phyloP scores from a whole-genome alignment of 2,797 vertebrate species.

The Dicrostonyx torquatus region DNA sequence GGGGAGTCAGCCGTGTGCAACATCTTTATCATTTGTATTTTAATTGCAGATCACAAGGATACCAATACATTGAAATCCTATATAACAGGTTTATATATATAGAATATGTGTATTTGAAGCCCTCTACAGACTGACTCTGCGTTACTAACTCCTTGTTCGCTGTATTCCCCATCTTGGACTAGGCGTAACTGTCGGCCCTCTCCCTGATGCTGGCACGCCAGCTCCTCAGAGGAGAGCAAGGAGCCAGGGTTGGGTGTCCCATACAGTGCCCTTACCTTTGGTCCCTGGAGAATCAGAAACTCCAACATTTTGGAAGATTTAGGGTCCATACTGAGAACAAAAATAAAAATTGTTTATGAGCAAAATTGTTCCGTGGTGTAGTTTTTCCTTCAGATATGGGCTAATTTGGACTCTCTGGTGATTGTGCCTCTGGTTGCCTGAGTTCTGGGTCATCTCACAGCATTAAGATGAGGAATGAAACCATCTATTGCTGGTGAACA shows the following conservation, averaged over 20 bases:
- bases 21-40: constrained; percentile 80
- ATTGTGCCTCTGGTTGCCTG: not conserved
- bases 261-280: constrained; percentile 78
- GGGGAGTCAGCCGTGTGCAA: constrained; percentile 76
- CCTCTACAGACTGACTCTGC: constrained; percentile 81
- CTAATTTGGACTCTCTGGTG: not conserved
- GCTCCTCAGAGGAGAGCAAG: constrained; percentile 60
- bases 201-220: constrained; percentile 68
- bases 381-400: not conserved
- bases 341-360: constrained; percentile 85
- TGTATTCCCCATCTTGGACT: constrained; percentile 78
- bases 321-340: constrained; percentile 87
- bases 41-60: constrained; percentile 76
- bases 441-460: not conserved
- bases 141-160: constrained; percentile 83
- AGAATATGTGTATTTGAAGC: constrained; percentile 84
- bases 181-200: constrained; percentile 69
- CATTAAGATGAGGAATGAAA: not conserved
- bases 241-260: constrained; percentile 70
- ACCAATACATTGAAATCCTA: constrained; percentile 71
- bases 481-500: not conserved
- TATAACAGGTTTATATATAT: constrained; percentile 81
- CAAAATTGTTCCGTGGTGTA: constrained; percentile 50
- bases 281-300: constrained; percentile 80
- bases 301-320: constrained; percentile 82